Percentiles rank a stretch among this genome's conserved stretches.
Conservation (phyloP, 2,888 invertebrate species). For the Ceraclea dissimilis region DNA sequence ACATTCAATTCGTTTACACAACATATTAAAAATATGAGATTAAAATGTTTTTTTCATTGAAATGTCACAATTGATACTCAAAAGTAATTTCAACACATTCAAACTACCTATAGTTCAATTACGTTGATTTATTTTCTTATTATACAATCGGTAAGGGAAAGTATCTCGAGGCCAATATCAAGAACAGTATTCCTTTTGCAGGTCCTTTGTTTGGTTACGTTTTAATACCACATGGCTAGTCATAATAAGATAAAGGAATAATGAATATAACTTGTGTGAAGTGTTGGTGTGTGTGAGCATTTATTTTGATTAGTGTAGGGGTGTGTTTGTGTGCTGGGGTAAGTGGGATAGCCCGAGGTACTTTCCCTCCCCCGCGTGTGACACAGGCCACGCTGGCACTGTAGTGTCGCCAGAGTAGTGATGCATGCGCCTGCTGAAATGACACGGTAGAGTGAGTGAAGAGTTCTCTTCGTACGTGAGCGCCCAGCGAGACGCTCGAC, state of each 20-base stretch:
- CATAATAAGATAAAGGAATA: too few species aligned
- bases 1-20: not conserved
- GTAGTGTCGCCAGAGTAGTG: slow-evolving; percentile 18
- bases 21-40: not conserved
- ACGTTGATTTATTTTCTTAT: too few species aligned
- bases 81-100: too few species aligned
- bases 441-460: slow-evolving; percentile 19
- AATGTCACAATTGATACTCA: not conserved
- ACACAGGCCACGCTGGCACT: slow-evolving; percentile 10
- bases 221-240: too few species aligned
- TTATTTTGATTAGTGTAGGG: too few species aligned
- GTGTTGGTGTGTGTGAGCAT: too few species aligned
- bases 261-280: too few species aligned
- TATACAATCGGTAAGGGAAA: slow-evolving; percentile 6
- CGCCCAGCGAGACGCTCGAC: slow-evolving; percentile 27
- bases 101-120: too few species aligned
- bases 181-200: slow-evolving; percentile 34
- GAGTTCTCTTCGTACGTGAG: slow-evolving; percentile 23
- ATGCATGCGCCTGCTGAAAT: slow-evolving; percentile 25
- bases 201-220: slow-evolving; percentile 26
- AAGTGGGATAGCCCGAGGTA: slow-evolving; percentile 24
- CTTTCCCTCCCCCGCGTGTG: slow-evolving; percentile 25
- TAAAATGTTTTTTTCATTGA: not conserved
- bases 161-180: not conserved
- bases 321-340: not conserved